Base-by-base conservation (phyloP, 2,113 vertebrate genomes). In the Aplodontia rufa region DNA sequence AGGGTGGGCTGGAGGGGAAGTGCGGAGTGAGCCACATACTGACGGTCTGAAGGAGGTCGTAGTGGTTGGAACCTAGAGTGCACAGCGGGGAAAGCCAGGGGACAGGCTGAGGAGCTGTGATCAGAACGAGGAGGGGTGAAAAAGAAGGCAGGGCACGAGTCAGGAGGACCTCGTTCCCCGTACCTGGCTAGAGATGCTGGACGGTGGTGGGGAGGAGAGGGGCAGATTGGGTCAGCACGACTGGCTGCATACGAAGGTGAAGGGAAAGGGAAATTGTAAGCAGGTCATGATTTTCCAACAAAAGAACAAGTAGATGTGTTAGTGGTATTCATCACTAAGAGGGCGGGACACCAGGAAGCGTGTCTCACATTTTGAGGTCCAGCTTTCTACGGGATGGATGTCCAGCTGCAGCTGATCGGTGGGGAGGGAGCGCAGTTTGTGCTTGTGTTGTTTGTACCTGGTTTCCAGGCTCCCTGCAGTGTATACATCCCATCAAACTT, bases 1-100 rank as follows among this genome's bases (percentile, higher is more conserved):
- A 55, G 53, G 28, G 2, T 64, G 2, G 75, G 6, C 30, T 26
- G 22, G 53, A 35, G 35, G 5, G 12, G 0, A 0, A 40, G 11
- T 4, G 30, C 4, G 8, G 2, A 37, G 53, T 68, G 20, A 74
- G 28, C n/a, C 86, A 74, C 45, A 42, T 16, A 8, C 16, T 82
- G 40, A 92, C 62, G 12, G 51, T 72, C 40, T 58, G 47, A 64
- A 64, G 69, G 58, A 47, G 42, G 35, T 42, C n/a, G 8, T 45
- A 11, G 2, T 20, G 17, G 30, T 20, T 9, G 3, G 24, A 88
- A 37, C 42, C 64, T 51, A n/a, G 37, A 49, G 0, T 17, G 1
- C 17, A 49, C 69, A 19, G 51, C 84, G 62, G 66, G 6, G 28
- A 66, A 47, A 47, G 10, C 19, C 19, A 58, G 30, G 78, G 58